Evolutionary conservation across 2,888 invertebrate genomes (phyloP), one percentile per base, ranked within the genome.

Genomic region (Aromia moschata): DNA sequence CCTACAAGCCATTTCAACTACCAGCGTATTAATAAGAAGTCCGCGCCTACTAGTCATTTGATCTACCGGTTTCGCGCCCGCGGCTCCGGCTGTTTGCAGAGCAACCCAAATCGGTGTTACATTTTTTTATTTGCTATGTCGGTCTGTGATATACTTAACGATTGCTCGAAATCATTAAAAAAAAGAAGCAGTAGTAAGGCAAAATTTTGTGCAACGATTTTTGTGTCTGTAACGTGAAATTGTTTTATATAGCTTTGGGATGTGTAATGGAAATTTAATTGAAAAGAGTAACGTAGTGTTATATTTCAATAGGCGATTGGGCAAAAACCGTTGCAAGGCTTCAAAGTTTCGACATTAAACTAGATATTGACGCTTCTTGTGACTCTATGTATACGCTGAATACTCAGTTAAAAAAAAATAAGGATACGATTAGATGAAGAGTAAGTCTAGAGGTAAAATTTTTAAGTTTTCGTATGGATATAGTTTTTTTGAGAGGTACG

Each of bases 71-170:
- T n/a, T 25, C 25, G 25, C 25, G 4, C 4, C 25, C 25, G 25
- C 25, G 25, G 7, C 25, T 25, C 25, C 25, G 4, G 25, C 25
- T 7, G 25, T 33, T 57, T 57, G 56, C 49, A 54, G 43, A 51
- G 15, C 55, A 40, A 56, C 56, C 49, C 47, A 55, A 58, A 58
- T 68, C 63, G 60, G 60, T 70, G 67, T 69, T 70, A 70, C 59
- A 64, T 70, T 76, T 77, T 76, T 76, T 77, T 68, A 74, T 76
- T 80, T 80, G 81, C 81, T 80, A 80, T 79, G 77, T 79, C 80
- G 79, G 79, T 80, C 81, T 81, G 81, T 81, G 81, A 81, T 81
- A 80, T 77, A 75, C 74, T 71, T 63, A 67, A 69, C 73, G 74
- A 76, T 78, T 76, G 77, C 76, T 77, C 76, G 75, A 75, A 74